Evolutionary conservation across 1,140 invertebrate genomes (phyloP).

Genomic region (Eumaeus atala): DNA sequence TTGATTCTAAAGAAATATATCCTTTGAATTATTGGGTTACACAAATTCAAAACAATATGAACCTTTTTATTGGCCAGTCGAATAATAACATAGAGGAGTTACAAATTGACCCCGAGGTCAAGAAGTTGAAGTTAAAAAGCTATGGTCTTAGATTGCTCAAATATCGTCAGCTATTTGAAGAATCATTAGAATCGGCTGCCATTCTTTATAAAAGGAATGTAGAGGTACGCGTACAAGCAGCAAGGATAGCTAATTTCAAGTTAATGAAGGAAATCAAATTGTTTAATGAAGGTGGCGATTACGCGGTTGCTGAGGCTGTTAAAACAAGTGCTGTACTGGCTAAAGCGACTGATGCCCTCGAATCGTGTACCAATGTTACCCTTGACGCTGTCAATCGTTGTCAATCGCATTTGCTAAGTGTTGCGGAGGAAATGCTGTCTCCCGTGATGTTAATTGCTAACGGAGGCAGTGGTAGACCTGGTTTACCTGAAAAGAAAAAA

Average conservation of each 20-base stretch:
- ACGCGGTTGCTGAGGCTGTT: constrained; percentile 37
- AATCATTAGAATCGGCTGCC: constrained; percentile 36
- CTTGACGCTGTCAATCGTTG: constrained; percentile 38
- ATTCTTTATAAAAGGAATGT: constrained; percentile 35
- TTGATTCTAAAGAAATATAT: constrained; percentile 48
- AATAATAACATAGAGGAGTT: constrained; percentile 27
- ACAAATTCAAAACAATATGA: constrained; percentile 27
- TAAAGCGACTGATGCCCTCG: constrained; percentile 39
- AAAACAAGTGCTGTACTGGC: constrained; percentile 33
- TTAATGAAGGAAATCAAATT: constrained; percentile 45
- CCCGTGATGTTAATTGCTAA: constrained; percentile 35
- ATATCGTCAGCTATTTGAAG: constrained; percentile 37
- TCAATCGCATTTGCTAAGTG: constrained; percentile 31
- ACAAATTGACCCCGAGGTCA: constrained; percentile 36
- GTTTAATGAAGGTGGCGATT: constrained; percentile 45
- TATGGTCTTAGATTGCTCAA: constrained; percentile 41
- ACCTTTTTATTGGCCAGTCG: constrained; percentile 18
- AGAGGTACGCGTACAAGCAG: constrained; percentile 36
- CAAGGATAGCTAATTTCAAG: constrained; percentile 41
- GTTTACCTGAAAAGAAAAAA: too few species aligned
- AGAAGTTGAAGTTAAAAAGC: constrained; percentile 51
- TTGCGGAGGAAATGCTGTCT: constrained; percentile 38
- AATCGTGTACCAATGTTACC: constrained; percentile 28
- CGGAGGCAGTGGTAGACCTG: constrained; percentile 20
- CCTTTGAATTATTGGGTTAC: constrained; percentile 38